Percentiles rank a stretch among this genome's conserved stretches.
phyloP scores from a whole-genome alignment of 2,888 invertebrate species.

The Apotomis turbidana region DNA sequence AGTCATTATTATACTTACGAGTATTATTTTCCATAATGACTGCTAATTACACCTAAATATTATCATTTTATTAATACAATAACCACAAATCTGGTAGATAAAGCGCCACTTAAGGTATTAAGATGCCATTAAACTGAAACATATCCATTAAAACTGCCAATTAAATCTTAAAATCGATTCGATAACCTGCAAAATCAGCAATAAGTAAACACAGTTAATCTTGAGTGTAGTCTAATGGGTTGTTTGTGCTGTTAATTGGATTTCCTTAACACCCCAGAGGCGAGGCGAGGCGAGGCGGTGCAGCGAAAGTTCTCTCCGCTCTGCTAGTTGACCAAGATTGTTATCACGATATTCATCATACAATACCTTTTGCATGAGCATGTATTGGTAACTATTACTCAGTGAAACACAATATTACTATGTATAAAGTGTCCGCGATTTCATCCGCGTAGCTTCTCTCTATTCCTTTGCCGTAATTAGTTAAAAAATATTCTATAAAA shows the following conservation, averaged over 20 bases:
- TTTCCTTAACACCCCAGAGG: conserved; percentile 54
- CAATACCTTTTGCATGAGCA: not conserved
- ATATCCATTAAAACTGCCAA: conserved; percentile 39
- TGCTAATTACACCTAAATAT: not conserved
- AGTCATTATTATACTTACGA: too few relatives aligned
- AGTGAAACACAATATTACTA: too few relatives aligned
- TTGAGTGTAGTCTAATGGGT: conserved; percentile 66
- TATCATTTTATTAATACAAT: not conserved
- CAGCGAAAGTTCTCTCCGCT: conserved; percentile 43
- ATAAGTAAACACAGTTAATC: conserved; percentile 68
- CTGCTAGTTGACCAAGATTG: conserved; percentile 20
- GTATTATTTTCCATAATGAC: too few relatives aligned
- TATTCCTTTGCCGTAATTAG: too few relatives aligned
- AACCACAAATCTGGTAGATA: not conserved
- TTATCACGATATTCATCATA: conserved; percentile 16
- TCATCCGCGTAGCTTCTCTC: too few relatives aligned
- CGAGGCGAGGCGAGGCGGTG: conserved; percentile 20
- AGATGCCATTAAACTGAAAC: conserved; percentile 1
- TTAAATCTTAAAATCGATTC: conserved; percentile 50
- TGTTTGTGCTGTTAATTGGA: conserved; percentile 78
- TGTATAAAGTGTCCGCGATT: too few relatives aligned
- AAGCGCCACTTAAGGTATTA: not conserved
- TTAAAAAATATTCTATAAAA: too few relatives aligned
- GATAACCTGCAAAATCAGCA: conserved; percentile 52
- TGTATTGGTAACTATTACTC: too few relatives aligned